Conservation (phyloP, 2,797 vertebrate genomes). For the Chrosomus eos region DNA sequence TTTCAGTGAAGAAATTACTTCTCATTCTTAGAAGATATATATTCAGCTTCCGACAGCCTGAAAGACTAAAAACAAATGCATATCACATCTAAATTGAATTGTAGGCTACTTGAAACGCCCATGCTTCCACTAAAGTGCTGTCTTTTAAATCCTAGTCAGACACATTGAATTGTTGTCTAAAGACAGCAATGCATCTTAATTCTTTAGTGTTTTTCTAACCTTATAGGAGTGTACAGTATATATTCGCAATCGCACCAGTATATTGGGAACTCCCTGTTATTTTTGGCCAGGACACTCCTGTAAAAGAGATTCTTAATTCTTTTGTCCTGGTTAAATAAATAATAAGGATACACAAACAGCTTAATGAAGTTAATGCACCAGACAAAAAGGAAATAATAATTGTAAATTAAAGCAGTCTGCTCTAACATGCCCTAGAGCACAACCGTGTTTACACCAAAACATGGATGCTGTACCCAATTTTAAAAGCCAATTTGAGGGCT, state of each 20-base stretch:
- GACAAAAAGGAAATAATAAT: slow-evolving; percentile 1
- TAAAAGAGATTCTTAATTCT: background rate
- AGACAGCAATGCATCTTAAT: slow-evolving; percentile 4
- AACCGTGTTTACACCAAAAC: background rate
- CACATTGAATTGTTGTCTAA: background rate
- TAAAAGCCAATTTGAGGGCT: background rate
- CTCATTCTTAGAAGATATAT: background rate
- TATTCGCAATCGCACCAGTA: background rate
- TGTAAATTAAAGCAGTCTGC: background rate
- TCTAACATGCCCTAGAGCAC: background rate
- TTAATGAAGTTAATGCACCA: background rate
- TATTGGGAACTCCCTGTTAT: background rate
- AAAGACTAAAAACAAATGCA: background rate
- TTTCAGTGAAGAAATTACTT: background rate
- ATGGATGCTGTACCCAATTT: background rate
- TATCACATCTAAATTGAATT: background rate
- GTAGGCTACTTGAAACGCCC: background rate
- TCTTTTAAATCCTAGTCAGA: background rate
- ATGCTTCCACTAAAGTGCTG: background rate
- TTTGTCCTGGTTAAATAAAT: background rate
- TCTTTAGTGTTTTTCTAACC: slow-evolving; percentile 8
- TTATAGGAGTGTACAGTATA: background rate
- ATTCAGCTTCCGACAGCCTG: background rate
- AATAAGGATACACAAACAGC: background rate
- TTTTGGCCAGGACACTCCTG: background rate